Evolutionary conservation across 2,888 invertebrate genomes (phyloP).

Genomic region (Lasioglossum morio): DNA sequence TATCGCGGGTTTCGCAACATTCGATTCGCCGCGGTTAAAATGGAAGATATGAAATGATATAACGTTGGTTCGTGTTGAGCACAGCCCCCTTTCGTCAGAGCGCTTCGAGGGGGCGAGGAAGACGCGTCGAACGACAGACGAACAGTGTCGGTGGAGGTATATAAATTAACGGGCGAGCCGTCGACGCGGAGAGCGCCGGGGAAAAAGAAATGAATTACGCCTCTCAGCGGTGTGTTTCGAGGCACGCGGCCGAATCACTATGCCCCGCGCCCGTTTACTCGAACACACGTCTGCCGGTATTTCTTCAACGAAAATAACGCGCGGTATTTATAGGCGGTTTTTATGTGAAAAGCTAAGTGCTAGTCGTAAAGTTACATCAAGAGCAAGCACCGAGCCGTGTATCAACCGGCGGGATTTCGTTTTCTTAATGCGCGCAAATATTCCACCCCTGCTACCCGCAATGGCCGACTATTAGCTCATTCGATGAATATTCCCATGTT

Average conservation of each 20-base stretch:
- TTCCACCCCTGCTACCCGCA: conserved; percentile 9
- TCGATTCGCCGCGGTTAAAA: neutral
- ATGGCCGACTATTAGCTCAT: neutral
- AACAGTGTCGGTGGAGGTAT: conserved; percentile 27
- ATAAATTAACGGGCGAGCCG: conserved; percentile 53
- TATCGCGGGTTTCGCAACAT: neutral
- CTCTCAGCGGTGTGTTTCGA: conserved; percentile 47
- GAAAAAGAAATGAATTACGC: conserved; percentile 62
- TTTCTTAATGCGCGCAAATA: conserved; percentile 27
- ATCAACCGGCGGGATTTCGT: conserved; percentile 45
- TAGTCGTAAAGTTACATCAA: conserved; percentile 76
- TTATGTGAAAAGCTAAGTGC: conserved; percentile 75
- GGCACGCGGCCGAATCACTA: conserved; percentile 48
- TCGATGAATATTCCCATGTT: neutral
- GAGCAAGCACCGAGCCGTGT: conserved; percentile 43
- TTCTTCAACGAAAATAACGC: conserved; percentile 74
- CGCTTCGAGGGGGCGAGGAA: neutral
- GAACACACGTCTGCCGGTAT: conserved; percentile 60
- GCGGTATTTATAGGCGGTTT: conserved; percentile 76
- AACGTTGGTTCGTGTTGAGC: conserved; percentile 7
- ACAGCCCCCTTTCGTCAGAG: conserved; percentile 12
- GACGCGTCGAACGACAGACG: conserved; percentile 42
- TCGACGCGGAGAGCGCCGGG: conserved; percentile 39
- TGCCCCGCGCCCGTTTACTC: conserved; percentile 41
- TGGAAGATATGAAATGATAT: conserved; percentile 3